Percentiles rank a stretch among this genome's conserved stretches.
phyloP scores from a whole-genome alignment of 2,113 vertebrate species.

The Blennius ocellaris region DNA sequence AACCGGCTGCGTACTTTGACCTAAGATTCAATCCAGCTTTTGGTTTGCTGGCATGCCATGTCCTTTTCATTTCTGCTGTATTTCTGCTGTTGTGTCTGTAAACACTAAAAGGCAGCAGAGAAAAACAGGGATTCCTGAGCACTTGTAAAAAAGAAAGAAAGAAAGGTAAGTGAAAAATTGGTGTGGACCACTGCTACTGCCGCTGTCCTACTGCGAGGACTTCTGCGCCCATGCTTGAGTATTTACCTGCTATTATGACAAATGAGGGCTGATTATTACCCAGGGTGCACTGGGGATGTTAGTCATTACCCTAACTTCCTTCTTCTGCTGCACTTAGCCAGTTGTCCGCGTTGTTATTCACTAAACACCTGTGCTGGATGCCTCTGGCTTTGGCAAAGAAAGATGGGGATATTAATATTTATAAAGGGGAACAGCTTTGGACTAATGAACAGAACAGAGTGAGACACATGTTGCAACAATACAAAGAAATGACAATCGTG shows the following conservation, averaged over 20 bases:
- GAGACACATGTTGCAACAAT: constrained; percentile 17
- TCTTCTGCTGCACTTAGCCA: constrained; percentile 68
- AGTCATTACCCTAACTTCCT: constrained; percentile 77
- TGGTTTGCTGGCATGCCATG: constrained; percentile 31
- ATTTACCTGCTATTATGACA: constrained; percentile 81
- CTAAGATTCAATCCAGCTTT: constrained; percentile 29
- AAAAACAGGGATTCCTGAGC: neutral
- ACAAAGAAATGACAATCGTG: neutral
- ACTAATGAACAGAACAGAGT: constrained; percentile 53
- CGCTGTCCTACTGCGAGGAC: constrained; percentile 55
- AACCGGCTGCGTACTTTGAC: constrained; percentile 15
- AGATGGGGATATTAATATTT: constrained; percentile 67
- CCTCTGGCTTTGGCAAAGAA: constrained; percentile 68
- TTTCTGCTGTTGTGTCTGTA: constrained; percentile 26
- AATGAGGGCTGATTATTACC: constrained; percentile 81
- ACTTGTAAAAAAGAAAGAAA: constrained; percentile 44
- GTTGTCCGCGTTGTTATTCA: constrained; percentile 65
- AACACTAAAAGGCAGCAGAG: constrained; percentile 46
- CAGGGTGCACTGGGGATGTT: constrained; percentile 73
- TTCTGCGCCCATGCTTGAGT: constrained; percentile 42
- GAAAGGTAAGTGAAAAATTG: constrained; percentile 52
- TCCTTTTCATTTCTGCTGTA: constrained; percentile 51
- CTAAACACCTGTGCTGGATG: constrained; percentile 74
- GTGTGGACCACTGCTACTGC: constrained; percentile 34
- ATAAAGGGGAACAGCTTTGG: constrained; percentile 57